A percentile compares a stretch with the other conserved stretches of the same genome.
Conservation (phyloP, 2,113 vertebrate species). For the Nothocercus nigrocapillus region DNA sequence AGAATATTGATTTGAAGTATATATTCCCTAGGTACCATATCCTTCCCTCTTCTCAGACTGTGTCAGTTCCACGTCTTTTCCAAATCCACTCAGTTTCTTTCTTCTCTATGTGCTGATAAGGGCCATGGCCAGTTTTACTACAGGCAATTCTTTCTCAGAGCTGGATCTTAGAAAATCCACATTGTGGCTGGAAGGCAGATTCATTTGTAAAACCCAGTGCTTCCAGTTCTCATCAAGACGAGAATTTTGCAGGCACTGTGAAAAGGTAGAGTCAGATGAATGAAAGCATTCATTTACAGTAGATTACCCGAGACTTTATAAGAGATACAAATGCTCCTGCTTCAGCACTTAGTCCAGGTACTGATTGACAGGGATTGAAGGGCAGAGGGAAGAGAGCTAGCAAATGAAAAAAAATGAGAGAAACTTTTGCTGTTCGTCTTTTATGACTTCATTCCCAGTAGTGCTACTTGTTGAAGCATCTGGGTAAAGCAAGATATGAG, state of each 20-base stretch:
- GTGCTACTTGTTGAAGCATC: neutral
- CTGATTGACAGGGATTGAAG: conserved; percentile 14
- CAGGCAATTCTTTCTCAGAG: neutral
- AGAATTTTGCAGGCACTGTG: neutral
- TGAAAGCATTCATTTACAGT: conserved; percentile 13
- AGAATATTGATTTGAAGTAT: neutral
- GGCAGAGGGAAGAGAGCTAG: neutral
- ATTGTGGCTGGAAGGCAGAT: neutral
- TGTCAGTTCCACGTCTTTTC: neutral
- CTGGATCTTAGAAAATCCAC: neutral
- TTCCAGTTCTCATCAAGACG: neutral
- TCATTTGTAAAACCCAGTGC: neutral
- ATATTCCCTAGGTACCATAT: neutral
- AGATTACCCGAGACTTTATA: neutral
- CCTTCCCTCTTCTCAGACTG: neutral
- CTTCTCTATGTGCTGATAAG: neutral
- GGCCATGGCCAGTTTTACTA: neutral
- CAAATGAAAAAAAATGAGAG: neutral
- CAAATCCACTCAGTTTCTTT: neutral
- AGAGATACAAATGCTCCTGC: neutral
- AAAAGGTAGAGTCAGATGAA: neutral
- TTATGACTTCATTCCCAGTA: neutral
- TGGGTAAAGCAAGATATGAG: neutral
- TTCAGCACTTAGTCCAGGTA: neutral
- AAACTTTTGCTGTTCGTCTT: neutral